These are phyloP conservation scores for Petroica traversi DNA, from an alignment of 2,113 vertebrate genomes.

Conservation along the genomic window DNA sequence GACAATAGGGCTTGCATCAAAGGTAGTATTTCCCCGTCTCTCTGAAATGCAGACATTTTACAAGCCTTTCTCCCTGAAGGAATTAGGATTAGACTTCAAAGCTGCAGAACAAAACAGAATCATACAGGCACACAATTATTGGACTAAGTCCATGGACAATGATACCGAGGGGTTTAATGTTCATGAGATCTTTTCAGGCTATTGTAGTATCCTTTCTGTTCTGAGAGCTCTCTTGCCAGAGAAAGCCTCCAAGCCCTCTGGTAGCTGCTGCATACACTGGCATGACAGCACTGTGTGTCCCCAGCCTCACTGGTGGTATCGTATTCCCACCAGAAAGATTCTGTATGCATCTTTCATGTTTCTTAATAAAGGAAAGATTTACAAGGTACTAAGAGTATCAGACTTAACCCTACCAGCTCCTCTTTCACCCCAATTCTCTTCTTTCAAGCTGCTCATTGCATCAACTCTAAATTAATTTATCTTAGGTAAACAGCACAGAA, in stretches of 20 bases:
- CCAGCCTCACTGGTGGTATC: neutral
- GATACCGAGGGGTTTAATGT: constrained; percentile 42
- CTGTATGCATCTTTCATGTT: neutral
- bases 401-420: neutral
- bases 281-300: neutral
- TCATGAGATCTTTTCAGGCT: constrained; percentile 43
- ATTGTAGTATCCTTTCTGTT: neutral
- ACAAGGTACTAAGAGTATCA: constrained; percentile 26
- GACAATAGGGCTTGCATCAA: constrained; percentile 15
- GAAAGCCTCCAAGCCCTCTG: neutral
- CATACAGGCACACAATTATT: constrained; percentile 32
- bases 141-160: constrained; percentile 44
- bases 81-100: constrained; percentile 62
- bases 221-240: neutral
- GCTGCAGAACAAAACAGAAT: constrained; percentile 44
- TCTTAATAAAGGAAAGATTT: constrained; percentile 61
- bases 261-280: neutral
- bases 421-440: constrained; percentile 49
- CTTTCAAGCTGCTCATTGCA: constrained; percentile 16
- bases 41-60: constrained; percentile 12
- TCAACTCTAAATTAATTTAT: constrained; percentile 48
- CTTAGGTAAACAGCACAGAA: constrained; percentile 49
- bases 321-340: constrained; percentile 7
- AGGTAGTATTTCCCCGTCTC: neutral
- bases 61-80: constrained; percentile 48